Evolutionary conservation across 1,140 invertebrate species (phyloP), one percentile per base, ranked within the genome.

Genomic region (Drepana arcuata): DNA sequence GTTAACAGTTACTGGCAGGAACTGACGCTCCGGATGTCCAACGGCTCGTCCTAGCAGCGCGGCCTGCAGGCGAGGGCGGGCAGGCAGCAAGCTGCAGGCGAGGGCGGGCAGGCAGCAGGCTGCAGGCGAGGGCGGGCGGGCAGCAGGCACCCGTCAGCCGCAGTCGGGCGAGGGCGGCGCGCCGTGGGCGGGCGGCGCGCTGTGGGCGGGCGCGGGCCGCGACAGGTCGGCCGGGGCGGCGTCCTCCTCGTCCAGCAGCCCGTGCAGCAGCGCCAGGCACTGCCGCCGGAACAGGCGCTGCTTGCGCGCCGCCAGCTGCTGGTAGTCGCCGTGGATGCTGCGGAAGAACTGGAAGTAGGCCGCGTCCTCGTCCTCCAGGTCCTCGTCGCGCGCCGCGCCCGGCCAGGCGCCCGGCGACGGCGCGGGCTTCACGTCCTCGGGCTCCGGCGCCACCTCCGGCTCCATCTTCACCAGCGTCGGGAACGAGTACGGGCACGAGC

Each of bases 291-390:
- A 81, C 9, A 52, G 10, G 4, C 77, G 44, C 41, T 69, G 70
- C 21, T 66, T 66, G 5, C 44, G 51, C 0, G 48, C n/a, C 1
- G 64, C 37, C 3, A 81, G 40, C 29, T 66, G 69, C 23, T 59
- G 55, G 33, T 71, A 81, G 31, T 81, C 77, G 28, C 48, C 49
- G 34, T 79, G 45, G n/a, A 81, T 60, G 1, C 73, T 65, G 1
- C 69, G 59, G 40, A 81, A 81, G 50, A 81, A 81, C n/a, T 81
- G 77, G 30, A 81, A 81, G 40, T 63, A 81, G 0, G 72, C 70
- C n/a, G 57, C 59, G 34, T 58, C 77, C 16, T 81, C 77, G 30
- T 81, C 77, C 11, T 10, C 18, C 33, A 7, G 11, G 15, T 26
- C 33, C 6, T 26, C 27, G 3, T 5, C n/a, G 11, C n/a, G 26